Percentiles rank a stretch among this genome's conserved stretches.
These are phyloP conservation scores for Hyperopisus bebe DNA, from an alignment of 2,113 vertebrate genomes.

Conservation along the genomic window DNA sequence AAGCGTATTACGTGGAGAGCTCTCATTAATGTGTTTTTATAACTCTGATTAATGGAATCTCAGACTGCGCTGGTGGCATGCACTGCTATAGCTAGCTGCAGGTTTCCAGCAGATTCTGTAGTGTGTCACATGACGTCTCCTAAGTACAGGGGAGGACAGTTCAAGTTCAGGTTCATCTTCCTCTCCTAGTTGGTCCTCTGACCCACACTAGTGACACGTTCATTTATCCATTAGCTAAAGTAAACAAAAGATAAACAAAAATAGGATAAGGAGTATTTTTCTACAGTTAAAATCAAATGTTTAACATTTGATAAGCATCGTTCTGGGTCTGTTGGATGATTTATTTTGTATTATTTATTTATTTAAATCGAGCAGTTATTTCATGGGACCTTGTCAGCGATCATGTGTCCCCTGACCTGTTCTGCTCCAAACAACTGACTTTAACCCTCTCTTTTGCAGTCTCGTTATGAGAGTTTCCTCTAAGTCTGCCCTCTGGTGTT, in stretches of 20 bases:
- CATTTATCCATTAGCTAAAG: not conserved
- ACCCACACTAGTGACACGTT: not conserved
- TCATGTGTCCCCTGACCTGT: not conserved
- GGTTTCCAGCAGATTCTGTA: not conserved
- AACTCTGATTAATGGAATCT: not conserved
- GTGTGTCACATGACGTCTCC: not conserved
- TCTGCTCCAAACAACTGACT: not conserved
- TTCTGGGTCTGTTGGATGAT: not conserved
- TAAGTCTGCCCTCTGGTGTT: slow-evolving; percentile 6
- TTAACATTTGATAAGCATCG: not conserved
- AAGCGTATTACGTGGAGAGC: not conserved
- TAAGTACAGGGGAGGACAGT: not conserved
- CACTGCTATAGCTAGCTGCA: not conserved
- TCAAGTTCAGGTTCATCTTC: not conserved
- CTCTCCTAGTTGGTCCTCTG: not conserved
- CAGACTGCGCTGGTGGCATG: not conserved
- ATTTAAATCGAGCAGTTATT: not conserved
- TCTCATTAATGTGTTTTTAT: not conserved
- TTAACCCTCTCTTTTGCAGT: not conserved
- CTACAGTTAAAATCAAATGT: not conserved
- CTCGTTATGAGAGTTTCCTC: slow-evolving; percentile 5
- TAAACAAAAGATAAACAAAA: not conserved
- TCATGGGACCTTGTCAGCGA: not conserved
- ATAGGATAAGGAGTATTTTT: not conserved
- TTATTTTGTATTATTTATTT: not conserved